Evolutionary conservation across 30 jellyfish, hydroid and myxozoan genomes (phyloP).

Genomic region (Cassiopea andromeda): DNA sequence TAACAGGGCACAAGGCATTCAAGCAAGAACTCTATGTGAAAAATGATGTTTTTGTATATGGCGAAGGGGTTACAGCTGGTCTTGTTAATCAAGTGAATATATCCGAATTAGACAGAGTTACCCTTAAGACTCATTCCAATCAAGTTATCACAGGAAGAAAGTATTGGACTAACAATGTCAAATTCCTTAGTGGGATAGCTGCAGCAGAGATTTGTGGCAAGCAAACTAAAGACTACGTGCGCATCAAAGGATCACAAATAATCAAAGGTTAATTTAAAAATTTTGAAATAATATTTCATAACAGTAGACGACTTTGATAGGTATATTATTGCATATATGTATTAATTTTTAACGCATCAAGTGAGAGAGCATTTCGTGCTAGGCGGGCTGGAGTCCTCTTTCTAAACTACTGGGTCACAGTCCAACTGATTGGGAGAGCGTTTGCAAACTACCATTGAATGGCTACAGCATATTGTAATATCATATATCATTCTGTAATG

Average conservation of each 20-base stretch:
- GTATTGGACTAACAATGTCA: neutral
- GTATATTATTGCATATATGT: neutral
- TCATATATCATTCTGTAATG: no score
- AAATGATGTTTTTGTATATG: constrained; percentile 24
- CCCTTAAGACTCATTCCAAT: constrained; percentile 37
- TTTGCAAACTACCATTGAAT: no score
- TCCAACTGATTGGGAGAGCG: neutral
- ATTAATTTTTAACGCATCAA: neutral
- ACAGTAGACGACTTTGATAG: neutral
- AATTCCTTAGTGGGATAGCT: neutral
- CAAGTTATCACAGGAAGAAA: constrained; percentile 71
- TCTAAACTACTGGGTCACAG: neutral
- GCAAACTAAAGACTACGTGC: neutral
- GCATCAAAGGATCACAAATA: constrained; percentile 16
- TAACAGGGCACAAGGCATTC: constrained; percentile 46
- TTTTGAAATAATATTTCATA: neutral
- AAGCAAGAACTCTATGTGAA: constrained; percentile 8
- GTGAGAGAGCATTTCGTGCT: neutral
- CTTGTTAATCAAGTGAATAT: constrained; percentile 47
- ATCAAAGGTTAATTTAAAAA: constrained; percentile 12
- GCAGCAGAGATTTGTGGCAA: constrained; percentile 1
- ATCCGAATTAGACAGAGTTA: constrained; percentile 23
- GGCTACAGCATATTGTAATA: no score
- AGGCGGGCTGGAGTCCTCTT: neutral
- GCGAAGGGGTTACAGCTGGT: constrained; percentile 20